Base-by-base conservation (phyloP, 2,113 vertebrate genomes). In the Castor canadensis region DNA sequence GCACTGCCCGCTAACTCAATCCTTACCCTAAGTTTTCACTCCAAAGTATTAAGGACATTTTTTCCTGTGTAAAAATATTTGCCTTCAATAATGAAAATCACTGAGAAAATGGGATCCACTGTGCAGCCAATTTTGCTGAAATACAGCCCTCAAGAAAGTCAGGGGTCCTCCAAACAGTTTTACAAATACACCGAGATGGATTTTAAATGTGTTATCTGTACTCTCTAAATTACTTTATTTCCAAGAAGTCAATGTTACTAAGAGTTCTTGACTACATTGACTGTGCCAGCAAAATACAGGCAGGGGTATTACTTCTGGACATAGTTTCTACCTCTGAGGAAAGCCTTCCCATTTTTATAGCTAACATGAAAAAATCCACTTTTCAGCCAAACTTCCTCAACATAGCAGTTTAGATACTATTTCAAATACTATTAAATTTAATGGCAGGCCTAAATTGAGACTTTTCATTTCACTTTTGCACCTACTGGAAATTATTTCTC, bases 351-450 rank as follows among this genome's bases (percentile, higher is more conserved):
- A 81, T 89, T 97, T 96, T 96, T 95, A 97, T 20, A 97, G 83
- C 94, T 95, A 96, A 95, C 93, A 96, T 94, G 96, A 96, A 96
- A 96, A 97, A 98, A 97, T 95, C 93, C 64, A 95, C 94, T 98
- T 96, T 98, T 86, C 96, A 95, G 97, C 94, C 97, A 97, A 96
- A 93, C 93, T 97, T 97, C 93, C 91, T 97, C 93, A 96, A 96
- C 94, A 96, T 17, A 95, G 95, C 83, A 94, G 81, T 96, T 95
- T 97, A 96, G 91, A 95, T 94, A 96, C 80, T 87, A 96, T 96
- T 97, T 97, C 96, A 96, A 97, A 91, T 96, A 95, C 82, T 96
- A 96, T 97, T 98, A 96, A 96, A 97, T 93, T 97, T 97, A 97
- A 97, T 79, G 66, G 96, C 82, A 97, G 69, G 71, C 83, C 95